Evolutionary conservation across 2,113 vertebrate genomes (phyloP).

Genomic region (Lamprotornis superbus): DNA sequence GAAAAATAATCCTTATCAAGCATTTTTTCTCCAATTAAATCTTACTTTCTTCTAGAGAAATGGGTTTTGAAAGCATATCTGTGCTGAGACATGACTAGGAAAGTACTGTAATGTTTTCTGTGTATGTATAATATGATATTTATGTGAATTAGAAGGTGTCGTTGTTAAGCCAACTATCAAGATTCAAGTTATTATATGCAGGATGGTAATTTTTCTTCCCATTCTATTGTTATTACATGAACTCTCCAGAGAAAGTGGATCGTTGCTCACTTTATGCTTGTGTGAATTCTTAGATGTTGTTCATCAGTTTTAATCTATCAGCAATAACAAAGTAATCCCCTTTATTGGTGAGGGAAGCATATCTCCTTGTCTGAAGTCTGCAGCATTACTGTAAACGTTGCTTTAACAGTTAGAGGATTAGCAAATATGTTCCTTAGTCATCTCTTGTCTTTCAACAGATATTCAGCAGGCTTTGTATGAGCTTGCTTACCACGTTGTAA

Average conservation of each 20-base stretch:
- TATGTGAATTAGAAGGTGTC: neutral
- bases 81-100: neutral
- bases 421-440: neutral
- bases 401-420: neutral
- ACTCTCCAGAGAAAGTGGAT: neutral
- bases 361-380: neutral
- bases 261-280: neutral
- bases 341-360: neutral
- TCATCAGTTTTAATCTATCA: neutral
- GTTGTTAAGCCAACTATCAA: neutral
- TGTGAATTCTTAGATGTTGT: neutral
- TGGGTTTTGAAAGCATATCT: neutral
- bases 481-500: constrained; percentile 91
- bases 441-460: constrained; percentile 75
- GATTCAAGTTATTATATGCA: neutral
- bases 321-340: neutral
- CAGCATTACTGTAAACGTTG: neutral
- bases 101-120: neutral
- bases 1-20: neutral
- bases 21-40: neutral
- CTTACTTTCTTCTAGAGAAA: neutral
- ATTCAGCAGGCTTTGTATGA: constrained; percentile 92
- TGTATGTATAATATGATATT: neutral
- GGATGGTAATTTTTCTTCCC: neutral
- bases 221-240: neutral